Base-by-base conservation (phyloP, 2,797 vertebrate genomes). In the Margarornis squamiger region DNA sequence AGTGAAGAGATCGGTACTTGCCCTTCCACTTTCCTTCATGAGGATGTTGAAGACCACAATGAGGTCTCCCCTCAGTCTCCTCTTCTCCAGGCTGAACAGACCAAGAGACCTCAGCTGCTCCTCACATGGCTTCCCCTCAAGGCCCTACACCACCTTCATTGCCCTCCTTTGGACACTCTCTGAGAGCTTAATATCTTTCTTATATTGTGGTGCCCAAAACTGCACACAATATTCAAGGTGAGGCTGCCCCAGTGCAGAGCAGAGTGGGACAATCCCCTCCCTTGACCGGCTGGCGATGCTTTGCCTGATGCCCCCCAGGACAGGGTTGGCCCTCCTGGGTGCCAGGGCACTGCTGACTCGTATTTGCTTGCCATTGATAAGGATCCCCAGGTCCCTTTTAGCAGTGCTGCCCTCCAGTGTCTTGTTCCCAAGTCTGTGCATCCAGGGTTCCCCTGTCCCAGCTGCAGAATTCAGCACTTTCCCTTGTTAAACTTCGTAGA, bases 61-160 rank as follows among this genome's bases (percentile, higher is more conserved):
- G 49, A 20, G 8, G 5, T 68, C 8, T 61, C 4, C 11, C 16
- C n/a, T 59, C n/a, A 38, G 67, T 73, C 23, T 73, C 29, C 9
- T 39, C 36, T 36, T 30, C 23, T 59, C 52, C 61, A 80, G 16
- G 20, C 39, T 52, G 76, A n/a, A 6, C 45, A 58, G 23, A n/a
- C 45, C 16, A 7, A 62, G 20, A 30, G 61, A n/a, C 29, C 52
- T 80, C 68, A 66, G 38, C 59, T 7, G 3, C 52, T 66, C 20
- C 38, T 73, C 7, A 8, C 2, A 4, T 0, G 0, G 5, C 52
- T 51, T 66, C 45, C 9, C 11, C n/a, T 12, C 23, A 1, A 39
- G 29, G 1, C 0, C n/a, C 17, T 80, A 52, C 54, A 26, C 2
- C 0, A 54, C 34, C 70, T 70, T 34, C 0, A 0, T 19, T 26